These are phyloP conservation scores for Limnephilus lunatus DNA, from an alignment of 2,888 invertebrate genomes.

Conservation along the genomic window DNA sequence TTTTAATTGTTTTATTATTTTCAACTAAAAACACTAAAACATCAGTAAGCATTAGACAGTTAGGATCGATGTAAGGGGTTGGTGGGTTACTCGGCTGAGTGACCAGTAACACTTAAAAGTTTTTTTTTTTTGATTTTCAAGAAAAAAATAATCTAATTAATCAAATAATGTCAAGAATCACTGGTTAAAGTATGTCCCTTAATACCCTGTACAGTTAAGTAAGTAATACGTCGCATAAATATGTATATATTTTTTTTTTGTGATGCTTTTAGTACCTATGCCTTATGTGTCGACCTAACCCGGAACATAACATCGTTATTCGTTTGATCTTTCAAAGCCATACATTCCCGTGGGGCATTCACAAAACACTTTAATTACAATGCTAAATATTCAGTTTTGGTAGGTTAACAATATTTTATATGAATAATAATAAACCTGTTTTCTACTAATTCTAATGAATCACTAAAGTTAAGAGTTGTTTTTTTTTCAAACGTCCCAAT, in stretches of 20 bases:
- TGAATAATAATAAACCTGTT: neutral
- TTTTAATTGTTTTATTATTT: too few species aligned
- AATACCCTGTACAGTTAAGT: too few species aligned
- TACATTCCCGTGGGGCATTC: neutral
- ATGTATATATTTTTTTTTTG: neutral
- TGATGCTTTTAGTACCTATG: neutral
- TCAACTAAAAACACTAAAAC: too few species aligned
- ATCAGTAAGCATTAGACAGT: too few species aligned
- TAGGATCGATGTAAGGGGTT: too few species aligned
- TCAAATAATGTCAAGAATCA: too few species aligned
- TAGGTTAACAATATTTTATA: neutral
- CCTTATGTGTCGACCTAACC: neutral
- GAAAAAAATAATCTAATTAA: neutral
- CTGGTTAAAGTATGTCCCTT: too few species aligned
- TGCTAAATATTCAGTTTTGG: neutral
- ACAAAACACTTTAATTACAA: neutral
- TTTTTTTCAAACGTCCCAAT: neutral
- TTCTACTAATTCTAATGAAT: neutral
- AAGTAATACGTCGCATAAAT: too few species aligned
- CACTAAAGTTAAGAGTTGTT: neutral
- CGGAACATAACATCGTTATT: neutral
- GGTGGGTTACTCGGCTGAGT: too few species aligned
- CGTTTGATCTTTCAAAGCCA: neutral
- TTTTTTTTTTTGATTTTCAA: too few species aligned
- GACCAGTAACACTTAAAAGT: too few species aligned